Base-by-base conservation (phyloP, 2,113 vertebrate species). In the Channa maculata region DNA sequence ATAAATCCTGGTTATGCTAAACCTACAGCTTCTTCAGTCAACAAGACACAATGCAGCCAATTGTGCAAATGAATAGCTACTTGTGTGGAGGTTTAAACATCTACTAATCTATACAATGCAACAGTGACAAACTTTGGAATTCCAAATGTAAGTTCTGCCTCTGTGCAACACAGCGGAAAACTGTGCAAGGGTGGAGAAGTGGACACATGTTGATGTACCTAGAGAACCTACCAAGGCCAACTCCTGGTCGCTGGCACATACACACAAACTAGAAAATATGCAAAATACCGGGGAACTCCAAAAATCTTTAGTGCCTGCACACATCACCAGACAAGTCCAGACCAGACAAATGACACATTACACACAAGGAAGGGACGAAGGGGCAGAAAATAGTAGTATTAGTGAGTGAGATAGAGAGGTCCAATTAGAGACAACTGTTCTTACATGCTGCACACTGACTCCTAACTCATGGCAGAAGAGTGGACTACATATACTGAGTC, bases 261-360 rank as follows among this genome's bases (percentile, higher is more conserved):
- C 14, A 55, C 72, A 81, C 53, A 53, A 38, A 54, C 59, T 58
- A 43, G 71, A 64, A 82, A 71, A 77, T 61, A 76, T 49, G 52
- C 61, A 65, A 71, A 84, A 73, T 41, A 71, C 66, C 66, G 79
- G 91, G 92, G 67, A 92, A 93, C 67, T 93, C 92, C 91, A 85
- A 54, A 86, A 75, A 82, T 83, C 49, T 69, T 86, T 72, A 62
- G 71, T 76, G 77, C 65, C 66, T 75, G 54, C 72, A 89, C n/a
- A 50, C 66, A 89, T 77, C 61, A 59, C 67, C 14, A 54, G 78
- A 80, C 92, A 89, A 85, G 92, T 91, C 86, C 84, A 89, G 89
- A 91, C 92, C 68, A 77, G 85, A 85, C 59, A 83, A 85, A 89
- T 85, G 53, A 89, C 75, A 79, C 44, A 73, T 51, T 77, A 46